A percentile compares a stretch with the other conserved stretches of the same genome.
These are phyloP conservation scores for Clarias platycephalus DNA, from an alignment of 2,797 vertebrate species.

Conservation along the genomic window DNA sequence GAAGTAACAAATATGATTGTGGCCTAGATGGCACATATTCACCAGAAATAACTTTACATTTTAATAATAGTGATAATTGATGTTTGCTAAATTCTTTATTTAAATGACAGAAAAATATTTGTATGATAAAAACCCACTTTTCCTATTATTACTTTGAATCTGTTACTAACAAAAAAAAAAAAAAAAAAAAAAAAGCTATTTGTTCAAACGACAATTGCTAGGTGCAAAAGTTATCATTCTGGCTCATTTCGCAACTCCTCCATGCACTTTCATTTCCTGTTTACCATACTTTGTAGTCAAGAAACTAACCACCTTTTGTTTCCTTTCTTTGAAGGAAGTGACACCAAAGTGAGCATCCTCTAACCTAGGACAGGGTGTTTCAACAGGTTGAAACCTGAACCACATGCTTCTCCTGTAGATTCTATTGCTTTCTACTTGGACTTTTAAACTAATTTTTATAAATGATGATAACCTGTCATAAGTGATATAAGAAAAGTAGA, in stretches of 20 bases:
- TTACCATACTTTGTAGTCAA: slow-evolving; percentile 46
- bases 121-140: background rate
- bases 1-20: background rate
- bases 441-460: slow-evolving; percentile 31
- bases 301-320: slow-evolving; percentile 57
- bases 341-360: slow-evolving; percentile 44
- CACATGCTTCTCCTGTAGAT: slow-evolving; percentile 38
- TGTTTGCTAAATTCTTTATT: background rate
- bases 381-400: slow-evolving; percentile 48
- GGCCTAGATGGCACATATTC: background rate
- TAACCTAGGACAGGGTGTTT: slow-evolving; percentile 49
- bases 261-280: slow-evolving; percentile 39
- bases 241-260: slow-evolving; percentile 48
- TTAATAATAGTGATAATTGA: background rate
- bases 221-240: slow-evolving; percentile 65
- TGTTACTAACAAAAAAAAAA: slow-evolving; percentile 44
- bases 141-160: background rate
- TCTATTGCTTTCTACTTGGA: slow-evolving; percentile 16
- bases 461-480: slow-evolving; percentile 28
- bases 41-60: background rate
- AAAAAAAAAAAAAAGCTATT: slow-evolving; percentile 61
- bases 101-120: background rate
- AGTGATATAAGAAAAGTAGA: slow-evolving; percentile 37
- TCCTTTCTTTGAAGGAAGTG: slow-evolving; percentile 54
- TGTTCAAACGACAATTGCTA: slow-evolving; percentile 68